These are phyloP conservation scores for Semicossyphus pulcher DNA, from an alignment of 2,113 vertebrate species.

Conservation along the genomic window DNA sequence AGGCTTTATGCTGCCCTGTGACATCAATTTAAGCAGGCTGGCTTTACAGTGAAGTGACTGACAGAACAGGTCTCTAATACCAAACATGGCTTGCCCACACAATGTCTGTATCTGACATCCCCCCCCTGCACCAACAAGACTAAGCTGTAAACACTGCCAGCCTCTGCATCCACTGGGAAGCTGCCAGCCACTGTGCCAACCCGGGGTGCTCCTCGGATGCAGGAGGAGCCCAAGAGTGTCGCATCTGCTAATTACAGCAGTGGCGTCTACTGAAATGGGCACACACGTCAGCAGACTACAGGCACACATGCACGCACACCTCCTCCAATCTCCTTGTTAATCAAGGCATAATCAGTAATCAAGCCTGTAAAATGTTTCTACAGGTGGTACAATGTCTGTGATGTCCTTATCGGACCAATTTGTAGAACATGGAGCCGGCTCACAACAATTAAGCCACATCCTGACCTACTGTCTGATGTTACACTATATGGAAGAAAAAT, in stretches of 20 bases:
- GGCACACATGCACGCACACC: constrained; percentile 20
- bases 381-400: constrained; percentile 49
- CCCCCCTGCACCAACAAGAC: constrained; percentile 16
- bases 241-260: constrained; percentile 80
- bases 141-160: constrained; percentile 45
- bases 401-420: constrained; percentile 45
- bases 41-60: constrained; percentile 7
- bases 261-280: constrained; percentile 47
- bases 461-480: too few relatives aligned
- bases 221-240: constrained; percentile 69
- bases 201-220: constrained; percentile 32
- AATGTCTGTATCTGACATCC: constrained; percentile 10
- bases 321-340: constrained; percentile 51
- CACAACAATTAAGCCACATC: not conserved
- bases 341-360: constrained; percentile 77
- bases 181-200: constrained; percentile 35
- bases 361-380: constrained; percentile 58
- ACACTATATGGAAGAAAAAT: too few relatives aligned
- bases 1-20: not conserved
- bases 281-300: constrained; percentile 29
- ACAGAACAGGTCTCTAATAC: not conserved
- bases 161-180: constrained; percentile 44
- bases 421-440: constrained; percentile 47
- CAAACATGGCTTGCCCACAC: constrained; percentile 1
- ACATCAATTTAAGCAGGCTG: not conserved